A percentile compares a stretch with the other conserved stretches of the same genome.
Conservation (phyloP, 2,113 vertebrate genomes). For the Pseudorasbora parva region DNA sequence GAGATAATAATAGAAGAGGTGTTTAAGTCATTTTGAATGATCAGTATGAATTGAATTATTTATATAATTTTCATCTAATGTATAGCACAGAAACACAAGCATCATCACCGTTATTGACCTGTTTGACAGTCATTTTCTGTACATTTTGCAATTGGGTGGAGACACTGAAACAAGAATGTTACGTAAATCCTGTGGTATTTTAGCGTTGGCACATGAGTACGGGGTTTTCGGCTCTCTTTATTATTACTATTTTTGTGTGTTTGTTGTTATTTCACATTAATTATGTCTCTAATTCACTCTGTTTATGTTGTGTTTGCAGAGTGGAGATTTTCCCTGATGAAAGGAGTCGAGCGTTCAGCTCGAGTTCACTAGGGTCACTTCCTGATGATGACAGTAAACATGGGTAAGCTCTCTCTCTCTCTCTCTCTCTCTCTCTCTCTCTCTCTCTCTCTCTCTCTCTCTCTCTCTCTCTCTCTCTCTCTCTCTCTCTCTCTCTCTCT, state of each 20-base stretch:
- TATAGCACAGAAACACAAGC: neutral
- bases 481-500: neutral
- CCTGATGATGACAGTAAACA: conserved; percentile 86
- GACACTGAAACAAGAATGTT: conserved; percentile 2
- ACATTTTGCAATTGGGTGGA: conserved; percentile 11
- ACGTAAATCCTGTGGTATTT: neutral
- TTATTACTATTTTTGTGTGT: neutral
- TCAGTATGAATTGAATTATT: neutral
- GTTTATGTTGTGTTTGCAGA: conserved; percentile 59
- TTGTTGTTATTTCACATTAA: neutral
- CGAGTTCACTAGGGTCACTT: conserved; percentile 75
- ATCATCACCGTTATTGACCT: neutral
- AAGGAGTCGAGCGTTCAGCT: conserved; percentile 75
- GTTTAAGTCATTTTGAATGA: no score
- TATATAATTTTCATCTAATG: no score
- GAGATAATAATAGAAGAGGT: neutral
- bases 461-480: no score
- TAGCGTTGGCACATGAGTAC: neutral
- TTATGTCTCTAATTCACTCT: conserved; percentile 9
- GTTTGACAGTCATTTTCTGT: neutral
- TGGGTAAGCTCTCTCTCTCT: conserved; percentile 69
- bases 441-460: neutral
- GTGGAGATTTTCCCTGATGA: conserved; percentile 66
- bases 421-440: conserved; percentile 5
- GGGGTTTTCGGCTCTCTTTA: neutral